Evolutionary conservation across 2,797 vertebrate species (phyloP).

Genomic region (Gymnoscopelus microlampas): DNA sequence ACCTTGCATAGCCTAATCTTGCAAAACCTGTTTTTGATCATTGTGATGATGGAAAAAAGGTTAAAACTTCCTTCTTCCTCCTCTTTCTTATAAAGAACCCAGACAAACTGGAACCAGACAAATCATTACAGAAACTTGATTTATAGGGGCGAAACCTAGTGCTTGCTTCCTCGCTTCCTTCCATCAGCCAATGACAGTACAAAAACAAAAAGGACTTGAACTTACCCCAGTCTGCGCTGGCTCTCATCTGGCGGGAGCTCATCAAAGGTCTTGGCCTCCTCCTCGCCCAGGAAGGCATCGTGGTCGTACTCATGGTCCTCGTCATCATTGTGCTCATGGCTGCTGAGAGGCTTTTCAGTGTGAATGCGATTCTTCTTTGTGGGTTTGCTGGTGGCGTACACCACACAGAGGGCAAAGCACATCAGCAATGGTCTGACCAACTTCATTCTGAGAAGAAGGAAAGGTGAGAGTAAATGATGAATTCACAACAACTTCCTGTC

Average conservation of each 20-base stretch:
- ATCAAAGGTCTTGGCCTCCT: slow-evolving; percentile 90
- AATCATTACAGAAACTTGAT: no score
- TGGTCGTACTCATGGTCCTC: slow-evolving; percentile 92
- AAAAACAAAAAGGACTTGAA: not conserved
- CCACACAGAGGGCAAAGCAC: slow-evolving; percentile 79
- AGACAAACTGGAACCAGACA: no score
- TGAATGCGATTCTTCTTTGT: slow-evolving; percentile 88
- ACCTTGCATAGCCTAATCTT: not conserved
- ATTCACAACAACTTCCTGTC: no score
- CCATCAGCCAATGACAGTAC: no score
- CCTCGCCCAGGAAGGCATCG: slow-evolving; percentile 90
- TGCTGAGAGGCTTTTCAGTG: slow-evolving; percentile 83
- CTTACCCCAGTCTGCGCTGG: slow-evolving; percentile 89
- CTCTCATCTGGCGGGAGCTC: slow-evolving; percentile 91
- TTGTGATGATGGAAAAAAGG: no score
- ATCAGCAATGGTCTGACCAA: slow-evolving; percentile 73
- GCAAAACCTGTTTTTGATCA: not conserved
- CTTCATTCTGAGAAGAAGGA: slow-evolving; percentile 75
- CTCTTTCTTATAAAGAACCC: no score
- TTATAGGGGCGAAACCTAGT: not conserved
- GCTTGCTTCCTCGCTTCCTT: not conserved
- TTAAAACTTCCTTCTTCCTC: no score
- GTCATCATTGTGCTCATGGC: slow-evolving; percentile 82
- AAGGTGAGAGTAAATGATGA: slow-evolving; percentile 5
- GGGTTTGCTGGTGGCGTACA: slow-evolving; percentile 83